phyloP scores from a whole-genome alignment of 2,113 vertebrate genomes.

The Otocyon megalotis region DNA sequence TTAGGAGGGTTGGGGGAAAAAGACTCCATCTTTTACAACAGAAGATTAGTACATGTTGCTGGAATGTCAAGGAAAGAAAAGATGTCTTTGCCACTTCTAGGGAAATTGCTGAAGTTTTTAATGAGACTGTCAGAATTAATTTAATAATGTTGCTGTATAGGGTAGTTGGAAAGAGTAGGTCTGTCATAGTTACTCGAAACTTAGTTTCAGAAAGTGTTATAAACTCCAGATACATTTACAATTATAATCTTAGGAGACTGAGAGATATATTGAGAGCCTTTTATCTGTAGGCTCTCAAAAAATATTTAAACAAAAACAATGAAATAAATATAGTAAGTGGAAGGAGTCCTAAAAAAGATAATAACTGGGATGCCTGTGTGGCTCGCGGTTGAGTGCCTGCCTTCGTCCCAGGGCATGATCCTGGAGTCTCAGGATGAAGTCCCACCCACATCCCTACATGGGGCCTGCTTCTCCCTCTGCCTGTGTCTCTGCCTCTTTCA shows the following conservation, averaged over 20 bases:
- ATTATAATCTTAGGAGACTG: background rate
- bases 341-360: conserved; percentile 9
- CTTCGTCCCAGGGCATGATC: too few species aligned
- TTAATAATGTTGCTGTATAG: background rate
- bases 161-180: background rate
- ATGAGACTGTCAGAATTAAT: background rate
- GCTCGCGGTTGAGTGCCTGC: too few species aligned
- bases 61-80: background rate
- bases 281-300: background rate
- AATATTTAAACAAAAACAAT: background rate
- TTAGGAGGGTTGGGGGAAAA: background rate
- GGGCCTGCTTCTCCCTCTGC: too few species aligned
- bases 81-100: background rate
- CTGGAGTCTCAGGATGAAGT: too few species aligned
- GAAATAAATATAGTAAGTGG: background rate
- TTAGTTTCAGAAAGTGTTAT: background rate
- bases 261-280: conserved; percentile 9
- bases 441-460: too few species aligned
- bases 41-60: background rate
- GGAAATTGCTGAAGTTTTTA: background rate
- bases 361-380: background rate
- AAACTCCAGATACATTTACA: background rate
- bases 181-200: background rate
- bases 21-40: conserved; percentile 7
- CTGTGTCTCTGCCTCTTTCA: too few species aligned